Percentiles rank a stretch among this genome's conserved stretches.
These are phyloP conservation scores for Platycercus adscitus DNA, from an alignment of 2,113 vertebrate species.

Conservation along the genomic window DNA sequence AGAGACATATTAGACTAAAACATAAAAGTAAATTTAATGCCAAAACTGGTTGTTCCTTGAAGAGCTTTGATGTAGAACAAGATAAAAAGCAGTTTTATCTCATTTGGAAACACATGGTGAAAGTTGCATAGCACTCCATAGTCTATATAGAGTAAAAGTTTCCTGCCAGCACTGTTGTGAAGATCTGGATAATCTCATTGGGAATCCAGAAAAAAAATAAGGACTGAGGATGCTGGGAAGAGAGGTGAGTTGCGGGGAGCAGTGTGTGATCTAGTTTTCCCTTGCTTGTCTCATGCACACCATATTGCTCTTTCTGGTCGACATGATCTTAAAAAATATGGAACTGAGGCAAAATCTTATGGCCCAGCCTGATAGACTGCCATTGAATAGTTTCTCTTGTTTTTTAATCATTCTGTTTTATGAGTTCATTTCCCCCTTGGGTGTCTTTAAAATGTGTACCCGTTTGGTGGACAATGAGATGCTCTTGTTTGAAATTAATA, in stretches of 20 bases:
- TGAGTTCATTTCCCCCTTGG: neutral
- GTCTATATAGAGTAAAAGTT: neutral
- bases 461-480: neutral
- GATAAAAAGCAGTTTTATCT: neutral
- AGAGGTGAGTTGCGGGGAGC: neutral
- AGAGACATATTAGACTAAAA: neutral
- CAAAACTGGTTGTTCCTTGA: neutral
- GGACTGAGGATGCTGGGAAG: neutral
- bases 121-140: neutral
- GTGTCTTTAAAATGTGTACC: neutral
- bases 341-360: neutral
- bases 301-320: neutral
- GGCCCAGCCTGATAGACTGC: neutral
- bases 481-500: neutral
- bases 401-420: conserved; percentile 28
- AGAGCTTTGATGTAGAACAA: neutral
- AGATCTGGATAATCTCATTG: neutral
- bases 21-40: neutral
- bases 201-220: neutral
- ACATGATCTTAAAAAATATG: neutral
- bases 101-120: neutral
- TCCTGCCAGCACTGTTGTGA: neutral
- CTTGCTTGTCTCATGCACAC: neutral
- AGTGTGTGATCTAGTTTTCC: neutral
- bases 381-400: conserved; percentile 50